Evolutionary conservation across 2,888 invertebrate genomes (phyloP).

Genomic region (Melanotus villosus): DNA sequence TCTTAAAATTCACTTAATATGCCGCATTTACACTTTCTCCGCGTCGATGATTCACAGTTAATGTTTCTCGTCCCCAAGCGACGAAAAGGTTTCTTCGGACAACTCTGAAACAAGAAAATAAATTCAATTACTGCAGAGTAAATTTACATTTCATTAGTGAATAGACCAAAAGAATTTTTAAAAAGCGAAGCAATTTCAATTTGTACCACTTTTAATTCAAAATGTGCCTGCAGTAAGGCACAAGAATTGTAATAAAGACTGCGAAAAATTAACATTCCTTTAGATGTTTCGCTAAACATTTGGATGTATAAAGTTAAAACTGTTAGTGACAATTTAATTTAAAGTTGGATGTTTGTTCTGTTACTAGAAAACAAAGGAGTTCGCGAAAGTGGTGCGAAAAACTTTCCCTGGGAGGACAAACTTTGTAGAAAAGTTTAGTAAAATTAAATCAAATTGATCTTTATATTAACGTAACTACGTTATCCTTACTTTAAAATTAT

Average conservation of each 20-base stretch:
- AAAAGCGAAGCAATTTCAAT: slow-evolving; percentile 6
- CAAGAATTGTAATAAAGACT: background rate
- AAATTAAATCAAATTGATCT: slow-evolving; percentile 2
- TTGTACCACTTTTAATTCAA: slow-evolving; percentile 3
- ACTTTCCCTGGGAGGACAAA: slow-evolving; percentile 8
- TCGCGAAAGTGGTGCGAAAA: slow-evolving; percentile 1
- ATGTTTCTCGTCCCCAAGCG: slow-evolving; percentile 14
- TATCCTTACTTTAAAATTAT: no score
- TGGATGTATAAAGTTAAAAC: slow-evolving; percentile 12
- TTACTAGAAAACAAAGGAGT: slow-evolving; percentile 1
- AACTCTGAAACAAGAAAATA: slow-evolving; percentile 42
- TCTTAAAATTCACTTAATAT: slow-evolving; percentile 31
- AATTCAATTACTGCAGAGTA: slow-evolving; percentile 46
- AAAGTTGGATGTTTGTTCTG: slow-evolving; percentile 12
- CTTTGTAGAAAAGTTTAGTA: background rate
- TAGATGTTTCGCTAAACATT: slow-evolving; percentile 6
- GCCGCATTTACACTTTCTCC: slow-evolving; percentile 25
- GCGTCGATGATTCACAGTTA: slow-evolving; percentile 25
- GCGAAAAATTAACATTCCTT: slow-evolving; percentile 19
- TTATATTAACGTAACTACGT: background rate
- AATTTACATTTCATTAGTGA: slow-evolving; percentile 47
- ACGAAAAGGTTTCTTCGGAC: slow-evolving; percentile 20
- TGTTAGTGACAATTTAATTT: slow-evolving; percentile 36
- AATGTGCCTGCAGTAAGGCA: background rate
- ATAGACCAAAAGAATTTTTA: slow-evolving; percentile 32